Base-by-base conservation (phyloP, 92 coral and sea anemone species). In the Meandrina meandrites region DNA sequence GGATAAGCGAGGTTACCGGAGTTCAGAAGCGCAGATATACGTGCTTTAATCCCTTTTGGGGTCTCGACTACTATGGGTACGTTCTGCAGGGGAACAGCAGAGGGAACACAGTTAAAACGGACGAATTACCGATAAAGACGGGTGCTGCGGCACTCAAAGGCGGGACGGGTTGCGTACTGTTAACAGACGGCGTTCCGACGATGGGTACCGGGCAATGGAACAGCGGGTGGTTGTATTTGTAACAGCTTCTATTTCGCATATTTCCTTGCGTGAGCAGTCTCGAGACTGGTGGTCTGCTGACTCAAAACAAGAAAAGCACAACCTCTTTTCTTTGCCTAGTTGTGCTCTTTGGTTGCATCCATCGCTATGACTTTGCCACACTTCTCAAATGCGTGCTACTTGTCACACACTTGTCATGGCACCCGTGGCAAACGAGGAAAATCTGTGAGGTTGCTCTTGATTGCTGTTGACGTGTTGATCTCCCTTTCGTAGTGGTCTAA, bases 31-130 rank as follows among this genome's bases (percentile, higher is more conserved):
- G 91, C 95, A 88, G 85, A 92, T 22, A 81, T 92, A 45, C 85
- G 71, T 34, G 64, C 73, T 62, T 89, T 87, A 30, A 35, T 62
- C 35, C 86, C 90, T 28, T 73, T 34, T 42, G 87, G 60, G 17
- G 93, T 84, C 62, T 64, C 76, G 60, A 90, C 88, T 17, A 40
- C 78, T 60, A 93, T 31, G 30, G 88, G 92, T 28, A 90, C 93
- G 48, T 90, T 90, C 76, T 92, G 95, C n/a, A n/a, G n/a, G n/a
- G n/a, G n/a, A n/a, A n/a, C 34, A 92, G 86, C 79, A 90, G 86
- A 50, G 64, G 81, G 54, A 51, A 53, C 57, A 18, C 77, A 79
- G 85, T 76, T 78, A n/a, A n/a, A 50, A 80, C 82, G 42, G 88
- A 60, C 79, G 91, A 72, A 54, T 84, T 42, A 76, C 91, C 88